Evolutionary conservation across 2,888 invertebrate genomes (phyloP), one percentile per base, ranked within the genome.

Genomic region (Cyclophora punctaria): DNA sequence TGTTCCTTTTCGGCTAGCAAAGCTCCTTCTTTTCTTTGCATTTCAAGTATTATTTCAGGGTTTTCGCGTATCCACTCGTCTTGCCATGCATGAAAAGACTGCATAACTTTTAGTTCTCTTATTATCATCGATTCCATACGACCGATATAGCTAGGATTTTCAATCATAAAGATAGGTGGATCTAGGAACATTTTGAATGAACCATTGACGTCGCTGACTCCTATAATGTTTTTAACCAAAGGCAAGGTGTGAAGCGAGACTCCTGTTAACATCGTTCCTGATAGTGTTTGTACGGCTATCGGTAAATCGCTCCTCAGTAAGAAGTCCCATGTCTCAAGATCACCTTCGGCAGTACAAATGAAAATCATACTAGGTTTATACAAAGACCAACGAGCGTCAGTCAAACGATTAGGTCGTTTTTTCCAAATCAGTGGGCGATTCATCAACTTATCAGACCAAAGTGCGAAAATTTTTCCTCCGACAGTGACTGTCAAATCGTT

Each of bases 311-410:
- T 93, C 68, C 91, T 90, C 46, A 91, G 80, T 51, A 93, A 77
- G 51, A 96, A 80, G 80, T 96, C 94, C 96, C 96, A 97, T 6
- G 93, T 91, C 78, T 96, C 96, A 7, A 95, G 82, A 52, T 89
- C 90, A 3, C 96, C 96, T 80, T 96, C 95, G 34, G 87, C 89
- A 33, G 93, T 91, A 1, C 92, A 89, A 49, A 96, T 76, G 68
- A 93, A 93, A 52, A 96, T 82, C 46, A 94, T 90, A 47, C 92
- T 92, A 0, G 95, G 92, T 48, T 94, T 90, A 44, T 91, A 90
- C n/a, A 90, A 85, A n/a, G 94, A 95, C 96, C 96, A 96, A 41
- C 87, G 81, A 0, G 93, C 91, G 7, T 91, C 89, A 0, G 93
- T 93, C 56, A 94, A 85, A 49, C 84, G 78, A 51, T 80, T 80